phyloP scores from a whole-genome alignment of 1,140 invertebrate genomes.

The Pachyrhynchus sulphureomaculatus region DNA sequence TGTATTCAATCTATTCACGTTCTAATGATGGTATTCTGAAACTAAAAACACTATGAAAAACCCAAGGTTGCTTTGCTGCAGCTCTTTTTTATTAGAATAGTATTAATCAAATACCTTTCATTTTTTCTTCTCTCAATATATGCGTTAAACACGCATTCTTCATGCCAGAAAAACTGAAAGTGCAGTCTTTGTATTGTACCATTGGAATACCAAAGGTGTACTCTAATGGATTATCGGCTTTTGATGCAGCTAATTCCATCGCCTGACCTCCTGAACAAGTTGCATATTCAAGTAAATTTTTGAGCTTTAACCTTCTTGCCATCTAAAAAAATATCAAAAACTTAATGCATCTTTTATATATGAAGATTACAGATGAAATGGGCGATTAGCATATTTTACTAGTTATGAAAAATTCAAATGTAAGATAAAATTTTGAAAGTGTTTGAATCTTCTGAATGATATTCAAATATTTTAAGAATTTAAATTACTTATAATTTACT shows the following conservation, averaged over 20 bases:
- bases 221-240: slow-evolving; percentile 64
- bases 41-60: not conserved
- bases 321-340: slow-evolving; percentile 55
- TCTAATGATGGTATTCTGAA: too few species aligned
- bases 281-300: slow-evolving; percentile 73
- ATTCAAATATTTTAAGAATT: too few species aligned
- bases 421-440: too few species aligned
- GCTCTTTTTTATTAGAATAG: too few species aligned
- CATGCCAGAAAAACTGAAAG: slow-evolving; percentile 83
- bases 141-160: slow-evolving; percentile 58
- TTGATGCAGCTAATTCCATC: slow-evolving; percentile 77
- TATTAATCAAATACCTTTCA: slow-evolving; percentile 60
- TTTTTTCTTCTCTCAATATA: slow-evolving; percentile 62
- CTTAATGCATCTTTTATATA: not conserved
- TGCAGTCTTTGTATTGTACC: slow-evolving; percentile 66
- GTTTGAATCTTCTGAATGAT: too few species aligned
- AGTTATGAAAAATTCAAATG: too few species aligned
- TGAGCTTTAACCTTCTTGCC: slow-evolving; percentile 82
- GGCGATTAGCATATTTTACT: too few species aligned
- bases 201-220: slow-evolving; percentile 69
- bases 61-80: too few species aligned
- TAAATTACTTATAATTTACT: too few species aligned
- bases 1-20: too few species aligned
- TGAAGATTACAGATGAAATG: too few species aligned
- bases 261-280: slow-evolving; percentile 78